Base-by-base conservation (phyloP, 2,113 vertebrate genomes). In the Pao palembangensis region DNA sequence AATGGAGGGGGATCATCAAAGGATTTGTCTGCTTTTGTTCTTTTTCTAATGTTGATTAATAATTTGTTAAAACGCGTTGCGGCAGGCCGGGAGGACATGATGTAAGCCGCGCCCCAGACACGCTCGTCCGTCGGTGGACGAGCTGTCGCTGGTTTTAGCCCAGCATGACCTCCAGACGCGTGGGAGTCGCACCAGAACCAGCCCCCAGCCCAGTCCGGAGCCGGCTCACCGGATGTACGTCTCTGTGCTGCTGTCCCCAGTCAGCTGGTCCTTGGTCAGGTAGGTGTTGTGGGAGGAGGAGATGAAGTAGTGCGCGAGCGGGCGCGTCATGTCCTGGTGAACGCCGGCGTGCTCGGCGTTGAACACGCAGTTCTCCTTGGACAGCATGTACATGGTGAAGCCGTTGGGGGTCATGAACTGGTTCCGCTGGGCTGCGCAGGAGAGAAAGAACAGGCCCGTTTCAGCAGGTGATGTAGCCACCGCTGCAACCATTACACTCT, bases 231-330 rank as follows among this genome's bases (percentile, higher is more conserved):
- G 91, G 66, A 95, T 84, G 0, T 99, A 99, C 14, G 96, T 91
- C 62, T 99, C 94, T 0, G 92, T 93, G 90, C 96, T 96, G 90
- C 96, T 98, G 78, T 82, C 88, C 2, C 96, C 92, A 0, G 93
- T 93, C 0, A 98, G 82, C 90, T 99, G 96, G 75, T 92, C 93
- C 84, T 90, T 91, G 3, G 94, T 96, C 86, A 99, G 91, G 79
- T 98, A 99, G 65, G 96, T 98, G 69, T 99, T 99, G 83, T 99
- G 97, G n/a, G 97, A 99, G 4, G 95, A 93, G 58, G 93, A 96
- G 89, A 99, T 96, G 87, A 94, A 99, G 86, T 99, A 99, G 76
- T 98, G 94, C 25, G 93, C 67, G 2, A 99, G 91, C 0, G 97
- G 93, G 11, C 73, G 92, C 51, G 2, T 88, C 97, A 99, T 99